Evolutionary conservation across 2,888 invertebrate species (phyloP), one percentile per base, ranked within the genome.

Genomic region (Mystacides longicornis): DNA sequence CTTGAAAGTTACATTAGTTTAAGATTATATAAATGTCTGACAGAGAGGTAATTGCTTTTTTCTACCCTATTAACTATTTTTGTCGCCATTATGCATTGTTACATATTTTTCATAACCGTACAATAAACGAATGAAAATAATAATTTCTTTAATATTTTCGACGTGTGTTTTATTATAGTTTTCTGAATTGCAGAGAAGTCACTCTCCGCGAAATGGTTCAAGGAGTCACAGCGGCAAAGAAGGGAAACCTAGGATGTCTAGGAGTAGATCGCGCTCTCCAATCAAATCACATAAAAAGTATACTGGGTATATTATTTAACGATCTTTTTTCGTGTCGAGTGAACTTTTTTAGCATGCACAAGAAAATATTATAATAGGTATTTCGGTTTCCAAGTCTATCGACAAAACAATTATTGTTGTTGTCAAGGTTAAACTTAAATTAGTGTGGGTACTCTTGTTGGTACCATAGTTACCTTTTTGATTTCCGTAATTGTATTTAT

Each of bases 241-340:
- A 51, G 63, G 68, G 31, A 69, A 65, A 47, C 71, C 77, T 47
- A 69, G 76, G 48, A 75, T 74, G 21, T 74, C 74, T 62, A 76
- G 76, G 64, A 77, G 75, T 27, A 51, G 60, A 21, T 60, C 60
- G 21, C 53, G 60, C 47, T 56, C 75, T 70, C 77, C 75, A 66
- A 75, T 76, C 71, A 64, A 72, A 23, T 64, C 73, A 4, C 70
- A 67, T 65, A 71, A 75, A 63, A 77, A 77, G 68, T 77, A 77
- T 37, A 75, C 73, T 71, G 75, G 75, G 77, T 77, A 66, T 37
- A 16, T 37, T 14, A n/a, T n/a, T 14, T 37, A 37, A 37, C 3
- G n/a, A n/a, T 3, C 7, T 37, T 37, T 37, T 37, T n/a, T n/a
- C n/a, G n/a, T n/a, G n/a, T n/a, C n/a, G n/a, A n/a, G n/a, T n/a